Percentiles rank a stretch among this genome's conserved stretches.
phyloP scores from a whole-genome alignment of 30 jellyfish, hydroid and myxozoan genomes.

The Morbakka virulenta region DNA sequence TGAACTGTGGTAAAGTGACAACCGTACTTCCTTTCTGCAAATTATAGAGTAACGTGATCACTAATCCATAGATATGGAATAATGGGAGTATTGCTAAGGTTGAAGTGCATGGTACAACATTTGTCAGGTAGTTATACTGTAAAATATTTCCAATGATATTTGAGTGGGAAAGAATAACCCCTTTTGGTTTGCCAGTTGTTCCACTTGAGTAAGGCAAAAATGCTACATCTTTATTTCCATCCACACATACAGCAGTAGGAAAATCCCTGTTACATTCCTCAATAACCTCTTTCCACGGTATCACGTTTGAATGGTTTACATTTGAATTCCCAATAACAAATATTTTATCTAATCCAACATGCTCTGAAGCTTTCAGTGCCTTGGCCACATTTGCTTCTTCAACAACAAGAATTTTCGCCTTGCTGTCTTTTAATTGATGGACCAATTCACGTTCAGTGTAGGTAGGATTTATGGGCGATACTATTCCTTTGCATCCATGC shows the following conservation, averaged over 20 bases:
- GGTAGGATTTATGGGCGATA: conserved; percentile 68
- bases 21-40: conserved; percentile 45
- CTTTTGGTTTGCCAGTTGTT: conserved; percentile 93
- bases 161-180: conserved; percentile 82
- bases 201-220: conserved; percentile 89
- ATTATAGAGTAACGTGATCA: conserved; percentile 10
- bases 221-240: conserved; percentile 43
- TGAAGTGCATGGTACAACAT: conserved; percentile 17
- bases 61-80: conserved; percentile 78
- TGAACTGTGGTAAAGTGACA: conserved; percentile 63
- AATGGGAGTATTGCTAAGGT: conserved; percentile 63
- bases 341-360: conserved; percentile 46
- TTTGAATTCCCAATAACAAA: conserved; percentile 46
- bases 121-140: conserved; percentile 27
- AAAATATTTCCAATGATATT: conserved; percentile 49
- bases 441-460: conserved; percentile 58
- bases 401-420: conserved; percentile 57
- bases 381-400: conserved; percentile 31
- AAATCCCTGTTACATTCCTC: conserved; percentile 40
- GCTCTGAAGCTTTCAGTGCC: conserved; percentile 61
- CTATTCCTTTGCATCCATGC: conserved; percentile 53
- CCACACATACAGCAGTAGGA: conserved; percentile 11
- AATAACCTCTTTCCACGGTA: conserved; percentile 49
- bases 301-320: conserved; percentile 45
- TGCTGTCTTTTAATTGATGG: conserved; percentile 58